A percentile compares a stretch with the other conserved stretches of the same genome.
Evolutionary conservation across 53 echinoderm and acorn worm species (phyloP).

Genomic region (Temnopleurus reevesii): DNA sequence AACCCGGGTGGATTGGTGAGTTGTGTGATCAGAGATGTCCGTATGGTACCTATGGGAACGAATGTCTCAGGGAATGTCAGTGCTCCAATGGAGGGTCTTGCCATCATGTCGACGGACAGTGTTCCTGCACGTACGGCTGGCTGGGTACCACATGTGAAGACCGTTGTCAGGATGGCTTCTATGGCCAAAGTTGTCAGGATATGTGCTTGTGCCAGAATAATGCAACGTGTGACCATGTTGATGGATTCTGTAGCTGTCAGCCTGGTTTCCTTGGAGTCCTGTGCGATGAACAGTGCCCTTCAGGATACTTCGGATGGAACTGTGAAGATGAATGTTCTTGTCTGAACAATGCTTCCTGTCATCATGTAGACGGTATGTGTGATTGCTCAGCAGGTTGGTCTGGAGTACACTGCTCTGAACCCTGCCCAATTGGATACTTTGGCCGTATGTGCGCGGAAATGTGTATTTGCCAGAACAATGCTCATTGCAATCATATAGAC

Average conservation of each 20-base stretch:
- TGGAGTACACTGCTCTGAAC: conserved; percentile 48
- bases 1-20: conserved; percentile 64
- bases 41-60: conserved; percentile 48
- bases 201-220: conserved; percentile 54
- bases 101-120: conserved; percentile 59
- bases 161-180: conserved; percentile 36
- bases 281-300: conserved; percentile 64
- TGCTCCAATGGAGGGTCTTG: conserved; percentile 65
- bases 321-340: conserved; percentile 71
- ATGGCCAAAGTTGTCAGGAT: conserved; percentile 56
- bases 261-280: conserved; percentile 70
- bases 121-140: conserved; percentile 74
- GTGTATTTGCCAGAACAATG: conserved; percentile 65
- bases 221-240: conserved; percentile 18
- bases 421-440: conserved; percentile 57
- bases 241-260: conserved; percentile 61
- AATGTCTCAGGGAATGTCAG: conserved; percentile 57
- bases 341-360: conserved; percentile 67
- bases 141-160: conserved; percentile 52
- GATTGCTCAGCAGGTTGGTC: conserved; percentile 62
- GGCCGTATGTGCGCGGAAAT: conserved; percentile 57
- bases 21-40: conserved; percentile 58
- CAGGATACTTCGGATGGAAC: conserved; percentile 67
- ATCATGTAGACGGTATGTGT: conserved; percentile 69
- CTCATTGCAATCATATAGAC: conserved; percentile 56